Evolutionary conservation across 2,113 vertebrate species (phyloP), one percentile per base, ranked within the genome.

Genomic region (Rana temporaria): DNA sequence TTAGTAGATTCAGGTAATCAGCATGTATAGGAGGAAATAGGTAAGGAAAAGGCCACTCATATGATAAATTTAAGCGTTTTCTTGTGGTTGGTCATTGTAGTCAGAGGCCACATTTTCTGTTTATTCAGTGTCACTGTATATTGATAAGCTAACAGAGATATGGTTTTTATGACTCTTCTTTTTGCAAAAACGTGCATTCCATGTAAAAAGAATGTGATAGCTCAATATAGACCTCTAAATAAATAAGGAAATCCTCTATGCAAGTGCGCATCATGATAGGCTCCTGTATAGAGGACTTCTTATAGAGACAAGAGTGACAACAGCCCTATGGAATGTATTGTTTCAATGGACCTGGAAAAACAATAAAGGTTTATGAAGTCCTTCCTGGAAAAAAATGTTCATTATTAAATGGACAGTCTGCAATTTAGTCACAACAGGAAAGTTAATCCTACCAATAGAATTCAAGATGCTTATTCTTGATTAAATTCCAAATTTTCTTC

Each of bases 321-420:
- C 52, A 82, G 79, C 16, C 60, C 18, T 11, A 82, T 20, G 70
- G 70, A 82, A 82, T 82, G 79, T 82, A 64, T 74, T 73, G 70
- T 74, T 20, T 81, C 2, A 52, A 69, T 65, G n/a, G 32, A 65
- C 56, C 56, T 73, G 62, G 48, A 55, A 74, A 74, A 73, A 73
- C 79, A 82, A 56, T 53, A 9, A 24, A 52, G 14, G 34, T 59
- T 80, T 80, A 80, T 18, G 0, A n/a, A 79, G 19, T 26, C 26
- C 57, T 16, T 78, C 66, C 48, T 55, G 11, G 12, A 78, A 53
- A 48, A 78, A 77, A 78, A 78, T 78, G 18, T 15, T 55, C 48
- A 32, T 67, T 78, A 67, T 66, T 67, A n/a, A 78, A 67, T 67
- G 60, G 52, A 53, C 20, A 30, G 69, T 56, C 24, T 55, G 16